These are phyloP conservation scores for Julus scandinavius DNA, from an alignment of 2,888 invertebrate species.

Conservation along the genomic window DNA sequence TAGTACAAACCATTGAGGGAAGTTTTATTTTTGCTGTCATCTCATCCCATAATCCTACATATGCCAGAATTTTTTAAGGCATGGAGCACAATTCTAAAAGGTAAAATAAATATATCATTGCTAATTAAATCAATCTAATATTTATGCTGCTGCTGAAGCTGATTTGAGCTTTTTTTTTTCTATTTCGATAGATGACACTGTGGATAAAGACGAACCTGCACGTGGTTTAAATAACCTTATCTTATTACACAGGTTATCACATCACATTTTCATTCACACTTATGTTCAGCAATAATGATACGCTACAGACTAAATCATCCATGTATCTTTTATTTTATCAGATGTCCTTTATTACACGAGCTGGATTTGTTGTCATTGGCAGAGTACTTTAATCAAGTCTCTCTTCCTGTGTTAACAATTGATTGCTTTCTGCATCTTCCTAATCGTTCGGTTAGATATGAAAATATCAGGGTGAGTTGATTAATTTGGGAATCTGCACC, in stretches of 20 bases:
- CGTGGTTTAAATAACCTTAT: background rate
- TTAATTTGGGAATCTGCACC: background rate
- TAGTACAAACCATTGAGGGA: conserved; percentile 41
- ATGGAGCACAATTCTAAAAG: conserved; percentile 25
- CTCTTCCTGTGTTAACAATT: conserved; percentile 9
- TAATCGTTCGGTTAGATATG: background rate
- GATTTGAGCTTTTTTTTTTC: background rate
- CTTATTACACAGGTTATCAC: background rate
- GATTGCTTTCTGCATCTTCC: conserved; percentile 34
- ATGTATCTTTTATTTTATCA: background rate
- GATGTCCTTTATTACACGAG: conserved; percentile 16
- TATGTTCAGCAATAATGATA: background rate
- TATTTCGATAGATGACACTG: conserved; percentile 13
- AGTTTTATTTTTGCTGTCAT: background rate
- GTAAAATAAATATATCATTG: background rate
- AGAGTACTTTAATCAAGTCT: conserved; percentile 23
- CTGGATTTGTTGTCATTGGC: conserved; percentile 44
- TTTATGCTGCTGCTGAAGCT: background rate
- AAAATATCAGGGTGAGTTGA: background rate
- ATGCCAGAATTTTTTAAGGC: conserved; percentile 1
- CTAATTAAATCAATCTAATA: background rate
- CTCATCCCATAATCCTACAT: background rate
- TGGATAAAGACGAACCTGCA: conserved; percentile 15
- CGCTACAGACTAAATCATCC: background rate
- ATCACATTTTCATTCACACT: background rate